Conservation (phyloP, 2,888 invertebrate genomes). For the Philaethria dido region DNA sequence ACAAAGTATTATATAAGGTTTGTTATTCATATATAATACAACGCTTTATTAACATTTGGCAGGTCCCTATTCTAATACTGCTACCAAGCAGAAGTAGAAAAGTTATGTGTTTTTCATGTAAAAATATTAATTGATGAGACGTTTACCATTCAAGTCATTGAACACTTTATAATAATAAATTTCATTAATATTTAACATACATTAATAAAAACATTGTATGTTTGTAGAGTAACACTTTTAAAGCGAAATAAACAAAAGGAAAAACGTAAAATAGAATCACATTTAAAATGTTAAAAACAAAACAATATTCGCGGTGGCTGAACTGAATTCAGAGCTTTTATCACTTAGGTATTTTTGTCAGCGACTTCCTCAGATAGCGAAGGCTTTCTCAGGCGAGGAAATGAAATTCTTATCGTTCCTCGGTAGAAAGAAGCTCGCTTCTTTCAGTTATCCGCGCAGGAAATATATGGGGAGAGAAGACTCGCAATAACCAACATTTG, state of each 20-base stretch:
- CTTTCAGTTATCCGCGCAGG: conserved; percentile 77
- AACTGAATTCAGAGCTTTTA: conserved; percentile 75
- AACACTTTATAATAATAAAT: no score
- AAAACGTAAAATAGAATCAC: conserved; percentile 13
- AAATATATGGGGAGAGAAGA: conserved; percentile 74
- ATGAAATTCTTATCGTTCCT: conserved; percentile 84
- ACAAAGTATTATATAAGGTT: no score
- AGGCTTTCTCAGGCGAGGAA: conserved; percentile 76
- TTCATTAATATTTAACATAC: no score
- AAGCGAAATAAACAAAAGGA: conserved; percentile 29
- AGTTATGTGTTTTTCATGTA: no score
- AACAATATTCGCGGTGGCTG: conserved; percentile 57
- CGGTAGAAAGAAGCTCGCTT: conserved; percentile 74
- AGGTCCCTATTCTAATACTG: no score
- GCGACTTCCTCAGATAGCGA: conserved; percentile 78
- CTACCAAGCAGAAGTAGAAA: no score
- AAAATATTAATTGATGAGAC: no score
- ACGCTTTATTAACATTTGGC: no score
- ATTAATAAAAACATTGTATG: no score
- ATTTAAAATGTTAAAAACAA: conserved; percentile 46
- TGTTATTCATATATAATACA: no score
- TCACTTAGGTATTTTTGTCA: conserved; percentile 81
- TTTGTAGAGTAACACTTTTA: not conserved
- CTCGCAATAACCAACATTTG: conserved; percentile 73
- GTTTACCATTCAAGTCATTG: no score